These are phyloP conservation scores for Aulostomus chinensis DNA, from an alignment of 2,797 vertebrate genomes.

Conservation along the genomic window DNA sequence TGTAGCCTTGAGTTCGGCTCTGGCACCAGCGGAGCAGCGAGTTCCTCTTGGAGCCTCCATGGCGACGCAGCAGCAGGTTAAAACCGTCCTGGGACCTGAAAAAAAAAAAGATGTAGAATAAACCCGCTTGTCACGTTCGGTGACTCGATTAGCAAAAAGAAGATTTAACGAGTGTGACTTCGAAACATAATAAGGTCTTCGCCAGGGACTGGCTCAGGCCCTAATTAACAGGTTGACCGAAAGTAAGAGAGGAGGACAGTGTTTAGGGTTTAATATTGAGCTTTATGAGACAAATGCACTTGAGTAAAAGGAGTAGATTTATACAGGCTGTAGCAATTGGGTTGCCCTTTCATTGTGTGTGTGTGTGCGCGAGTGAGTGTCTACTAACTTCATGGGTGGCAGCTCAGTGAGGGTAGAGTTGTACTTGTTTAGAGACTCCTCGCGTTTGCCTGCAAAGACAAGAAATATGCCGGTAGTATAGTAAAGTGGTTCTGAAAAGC, in stretches of 20 bases:
- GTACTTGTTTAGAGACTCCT: slow-evolving; percentile 72
- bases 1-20: slow-evolving; percentile 82
- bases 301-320: slow-evolving; percentile 16
- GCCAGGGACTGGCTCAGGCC: too few relatives aligned
- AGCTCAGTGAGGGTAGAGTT: slow-evolving; percentile 71
- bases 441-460: slow-evolving; percentile 70
- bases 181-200: too few relatives aligned
- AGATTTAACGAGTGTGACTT: too few relatives aligned
- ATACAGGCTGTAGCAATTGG: slow-evolving; percentile 3
- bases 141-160: too few relatives aligned
- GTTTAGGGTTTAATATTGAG: neutral
- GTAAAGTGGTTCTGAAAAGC: too few relatives aligned
- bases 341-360: too few relatives aligned
- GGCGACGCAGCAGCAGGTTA: slow-evolving; percentile 80
- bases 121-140: too few relatives aligned
- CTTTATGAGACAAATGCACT: slow-evolving; percentile 26
- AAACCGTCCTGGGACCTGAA: slow-evolving; percentile 81
- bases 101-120: too few relatives aligned
- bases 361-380: slow-evolving; percentile 10
- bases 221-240: too few relatives aligned
- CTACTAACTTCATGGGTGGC: slow-evolving; percentile 71
- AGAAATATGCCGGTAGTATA: slow-evolving; percentile 2
- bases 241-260: too few relatives aligned
- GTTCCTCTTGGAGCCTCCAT: slow-evolving; percentile 86
- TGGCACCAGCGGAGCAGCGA: slow-evolving; percentile 86